Evolutionary conservation across 2,888 invertebrate genomes (phyloP).

Genomic region (Polyommatus icarus): DNA sequence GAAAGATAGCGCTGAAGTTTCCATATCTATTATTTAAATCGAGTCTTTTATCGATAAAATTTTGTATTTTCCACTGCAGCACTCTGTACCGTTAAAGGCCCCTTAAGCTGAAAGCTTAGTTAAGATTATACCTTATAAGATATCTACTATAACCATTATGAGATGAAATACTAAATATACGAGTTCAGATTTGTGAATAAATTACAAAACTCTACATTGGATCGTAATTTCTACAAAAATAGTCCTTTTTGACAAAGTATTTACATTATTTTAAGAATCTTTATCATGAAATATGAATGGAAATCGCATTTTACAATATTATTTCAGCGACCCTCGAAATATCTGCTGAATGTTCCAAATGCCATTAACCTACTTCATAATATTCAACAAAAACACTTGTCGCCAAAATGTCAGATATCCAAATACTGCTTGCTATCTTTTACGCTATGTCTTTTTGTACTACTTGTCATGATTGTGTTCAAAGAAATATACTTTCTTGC

Average conservation of each 20-base stretch:
- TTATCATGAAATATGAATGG: conserved; percentile 37
- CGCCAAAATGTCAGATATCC: background rate
- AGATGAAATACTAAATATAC: background rate
- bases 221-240: background rate
- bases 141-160: background rate
- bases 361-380: conserved; percentile 55
- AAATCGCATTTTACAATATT: conserved; percentile 72
- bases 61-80: conserved; percentile 6
- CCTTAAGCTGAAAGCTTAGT: conserved; percentile 29
- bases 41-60: background rate
- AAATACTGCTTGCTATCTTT: background rate
- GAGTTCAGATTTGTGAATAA: background rate
- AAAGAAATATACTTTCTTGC: background rate
- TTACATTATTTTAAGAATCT: background rate
- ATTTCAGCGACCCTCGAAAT: conserved; percentile 71
- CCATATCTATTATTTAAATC: background rate
- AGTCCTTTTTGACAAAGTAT: background rate
- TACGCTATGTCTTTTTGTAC: background rate
- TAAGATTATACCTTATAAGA: conserved; percentile 15
- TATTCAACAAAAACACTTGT: conserved; percentile 15
- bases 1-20: conserved; percentile 31
- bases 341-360: conserved; percentile 68
- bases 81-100: conserved; percentile 42
- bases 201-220: background rate
- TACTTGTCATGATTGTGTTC: background rate